phyloP scores from a whole-genome alignment of 2,888 invertebrate species.

The Flexamia atlantica region DNA sequence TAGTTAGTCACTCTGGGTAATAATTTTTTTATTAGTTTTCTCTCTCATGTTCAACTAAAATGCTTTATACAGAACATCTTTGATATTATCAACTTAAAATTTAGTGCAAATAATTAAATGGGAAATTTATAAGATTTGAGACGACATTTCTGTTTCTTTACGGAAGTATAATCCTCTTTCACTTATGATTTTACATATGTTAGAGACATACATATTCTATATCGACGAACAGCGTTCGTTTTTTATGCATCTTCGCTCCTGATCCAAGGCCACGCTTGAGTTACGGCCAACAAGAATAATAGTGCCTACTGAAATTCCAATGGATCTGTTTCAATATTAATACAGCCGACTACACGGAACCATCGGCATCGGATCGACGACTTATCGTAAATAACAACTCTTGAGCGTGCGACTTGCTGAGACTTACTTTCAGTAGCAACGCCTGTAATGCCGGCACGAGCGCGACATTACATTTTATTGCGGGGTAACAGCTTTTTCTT shows the following conservation, averaged over 20 bases:
- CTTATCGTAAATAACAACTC: background rate
- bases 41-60: no score
- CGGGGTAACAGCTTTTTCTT: slow-evolving; percentile 7
- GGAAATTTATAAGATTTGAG: no score
- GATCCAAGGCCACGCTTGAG: slow-evolving; percentile 18
- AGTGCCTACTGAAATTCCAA: slow-evolving; percentile 41
- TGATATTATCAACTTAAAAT: no score
- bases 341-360: slow-evolving; percentile 38
- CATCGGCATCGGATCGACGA: slow-evolving; percentile 1
- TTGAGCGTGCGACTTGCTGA: background rate
- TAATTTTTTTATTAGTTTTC: no score
- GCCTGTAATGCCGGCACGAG: background rate
- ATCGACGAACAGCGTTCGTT: no score
- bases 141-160: no score
- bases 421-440: background rate
- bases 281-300: slow-evolving; percentile 19
- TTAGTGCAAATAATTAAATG: no score
- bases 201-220: no score
- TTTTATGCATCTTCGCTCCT: background rate
- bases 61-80: no score
- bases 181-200: no score
- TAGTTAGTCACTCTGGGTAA: no score
- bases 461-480: slow-evolving; percentile 26
- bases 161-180: no score
- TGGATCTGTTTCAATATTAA: slow-evolving; percentile 52